Evolutionary conservation across 2,113 vertebrate genomes (phyloP).

Genomic region (Halcyon malimbica): DNA sequence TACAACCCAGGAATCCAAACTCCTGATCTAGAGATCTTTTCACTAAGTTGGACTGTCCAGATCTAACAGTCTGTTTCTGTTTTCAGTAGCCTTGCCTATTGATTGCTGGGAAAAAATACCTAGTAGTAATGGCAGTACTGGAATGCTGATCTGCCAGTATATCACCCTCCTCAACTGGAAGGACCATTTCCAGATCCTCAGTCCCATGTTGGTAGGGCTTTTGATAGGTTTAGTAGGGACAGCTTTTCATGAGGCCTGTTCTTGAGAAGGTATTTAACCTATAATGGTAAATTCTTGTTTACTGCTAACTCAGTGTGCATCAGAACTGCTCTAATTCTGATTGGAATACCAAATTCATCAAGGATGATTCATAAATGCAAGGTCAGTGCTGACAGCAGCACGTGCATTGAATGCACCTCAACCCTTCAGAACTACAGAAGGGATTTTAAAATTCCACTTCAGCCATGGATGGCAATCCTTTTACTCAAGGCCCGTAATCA

Average conservation of each 20-base stretch:
- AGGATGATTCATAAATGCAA: neutral
- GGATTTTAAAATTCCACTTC: neutral
- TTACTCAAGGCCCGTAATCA: neutral
- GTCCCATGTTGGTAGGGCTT: neutral
- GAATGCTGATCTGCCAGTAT: neutral
- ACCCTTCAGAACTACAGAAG: neutral
- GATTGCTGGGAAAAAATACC: neutral
- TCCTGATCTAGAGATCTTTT: neutral
- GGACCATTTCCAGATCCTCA: neutral
- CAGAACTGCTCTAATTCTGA: neutral
- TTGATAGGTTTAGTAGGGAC: rapidly evolving
- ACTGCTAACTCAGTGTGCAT: neutral
- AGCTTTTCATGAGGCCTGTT: neutral
- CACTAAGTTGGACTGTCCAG: neutral
- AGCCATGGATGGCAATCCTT: neutral
- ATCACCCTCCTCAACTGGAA: neutral
- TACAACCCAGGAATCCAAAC: neutral
- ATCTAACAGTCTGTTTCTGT: neutral
- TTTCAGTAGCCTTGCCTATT: neutral
- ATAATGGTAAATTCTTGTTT: neutral
- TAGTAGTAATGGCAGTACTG: neutral
- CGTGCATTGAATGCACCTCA: neutral
- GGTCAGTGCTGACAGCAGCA: neutral
- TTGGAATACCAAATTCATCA: neutral
- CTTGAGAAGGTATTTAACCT: neutral